Evolutionary conservation across 1,140 invertebrate species (phyloP).

Genomic region (Aricia agestis): DNA sequence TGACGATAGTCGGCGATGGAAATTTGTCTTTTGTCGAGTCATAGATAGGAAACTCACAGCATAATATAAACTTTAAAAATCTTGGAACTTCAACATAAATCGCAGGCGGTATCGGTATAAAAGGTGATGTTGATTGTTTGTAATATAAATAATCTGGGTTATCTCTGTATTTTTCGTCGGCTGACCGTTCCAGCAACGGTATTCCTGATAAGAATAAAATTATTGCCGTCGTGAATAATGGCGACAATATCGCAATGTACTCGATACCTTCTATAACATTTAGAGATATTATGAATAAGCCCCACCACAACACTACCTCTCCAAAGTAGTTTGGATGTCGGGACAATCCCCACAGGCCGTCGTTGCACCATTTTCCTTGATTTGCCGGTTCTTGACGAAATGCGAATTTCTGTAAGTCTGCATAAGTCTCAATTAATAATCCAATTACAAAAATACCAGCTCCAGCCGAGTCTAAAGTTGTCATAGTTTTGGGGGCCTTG

Average conservation of each 20-base stretch:
- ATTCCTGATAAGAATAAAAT: conserved; percentile 93
- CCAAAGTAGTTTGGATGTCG: conserved; percentile 97
- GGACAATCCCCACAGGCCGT: conserved; percentile 92
- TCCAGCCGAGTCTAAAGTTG: conserved; percentile 88
- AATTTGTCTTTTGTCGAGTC: conserved; percentile 83
- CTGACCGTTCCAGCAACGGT: conserved; percentile 88
- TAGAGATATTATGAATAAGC: conserved; percentile 92
- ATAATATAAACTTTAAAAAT: conserved; percentile 87
- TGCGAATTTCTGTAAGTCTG: conserved; percentile 93
- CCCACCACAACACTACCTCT: conserved; percentile 96
- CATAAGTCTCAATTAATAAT: conserved; percentile 90
- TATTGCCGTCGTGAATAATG: conserved; percentile 91
- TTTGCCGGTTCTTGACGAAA: conserved; percentile 92
- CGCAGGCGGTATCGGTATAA: conserved; percentile 90
- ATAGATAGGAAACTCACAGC: conserved; percentile 92
- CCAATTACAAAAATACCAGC: conserved; percentile 90
- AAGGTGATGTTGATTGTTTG: conserved; percentile 89
- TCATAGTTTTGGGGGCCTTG: conserved; percentile 87
- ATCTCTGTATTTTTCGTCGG: conserved; percentile 91
- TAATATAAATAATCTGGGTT: conserved; percentile 90
- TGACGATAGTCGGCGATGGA: conserved; percentile 79
- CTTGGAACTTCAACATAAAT: conserved; percentile 89
- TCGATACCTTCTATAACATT: conserved; percentile 89
- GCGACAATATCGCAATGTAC: conserved; percentile 90
- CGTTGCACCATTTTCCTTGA: conserved; percentile 92